Evolutionary conservation across 2,113 vertebrate species (phyloP), one percentile per base, ranked within the genome.

Genomic region (Pungitius pungitius): DNA sequence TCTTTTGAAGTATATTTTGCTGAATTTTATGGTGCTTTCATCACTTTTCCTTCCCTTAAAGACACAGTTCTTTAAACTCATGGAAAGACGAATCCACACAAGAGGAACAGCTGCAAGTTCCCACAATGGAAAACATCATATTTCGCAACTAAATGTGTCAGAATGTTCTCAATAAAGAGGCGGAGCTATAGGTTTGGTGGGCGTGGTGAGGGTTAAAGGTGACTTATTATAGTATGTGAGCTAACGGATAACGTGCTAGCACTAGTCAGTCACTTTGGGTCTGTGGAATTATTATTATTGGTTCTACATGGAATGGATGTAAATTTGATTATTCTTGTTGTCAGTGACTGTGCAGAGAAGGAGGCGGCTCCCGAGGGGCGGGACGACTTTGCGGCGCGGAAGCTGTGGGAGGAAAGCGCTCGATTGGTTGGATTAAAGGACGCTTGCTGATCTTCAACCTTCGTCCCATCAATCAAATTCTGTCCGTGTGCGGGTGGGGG

Each of bases 371-470:
- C 88, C 0, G 91, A 93, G 71, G 93, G 85, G 6, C 85, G 52
- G 52, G 91, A 94, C 6, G 79, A 93, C 1, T 43, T 1, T 9
- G 79, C 35, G 18, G 93, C 91, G 0, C 62, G 22, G 57, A 88
- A 39, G 51, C 84, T 94, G 66, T 94, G 93, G 93, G 86, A 93
- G 61, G 88, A 91, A 60, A 94, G 94, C 68, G 75, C 80, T 14
- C 88, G 83, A 52, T 49, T 94, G 81, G 93, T 94, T 1, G 88
- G 87, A 39, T 52, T 92, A 15, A 78, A 73, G n/a, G 75, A 87
- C 27, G 52, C 22, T 0, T 69, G 62, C 93, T 97, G 90, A 96
- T 33, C 95, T 27, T 82, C 95, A 76, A 94, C 57, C 18, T 94
- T 61, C 93, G 93, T 4, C 26, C 73, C 24, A n/a, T n/a, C n/a